phyloP scores from a whole-genome alignment of 1,140 invertebrate species.

The silkworm (Bombyx mori) region ASM3026992v2 NC_085124.1:9509501-9510000 shows the following conservation, averaged over 20 bases:
- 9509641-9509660: conserved; percentile 36
- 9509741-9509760: conserved; percentile 59
- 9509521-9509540: neutral
- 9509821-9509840: no score
- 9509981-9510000: no score
- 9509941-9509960: no score
- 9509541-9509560: conserved; percentile 35
- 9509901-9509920: no score
- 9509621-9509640: conserved; percentile 77
- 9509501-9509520: neutral
- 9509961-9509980: no score
- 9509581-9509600: conserved; percentile 88
- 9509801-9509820: no score
- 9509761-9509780: conserved; percentile 76
- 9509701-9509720: conserved; percentile 54
- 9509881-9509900: no score
- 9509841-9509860: no score
- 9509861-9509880: no score
- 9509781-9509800: conserved; percentile 13
- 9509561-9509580: conserved; percentile 84
- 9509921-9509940: no score
- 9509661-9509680: conserved; percentile 39
- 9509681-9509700: conserved; percentile 44
- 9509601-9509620: conserved; percentile 86
- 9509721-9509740: conserved; percentile 70